These are phyloP conservation scores for Melipona quadrifasciata DNA, from an alignment of 1,140 invertebrate genomes.

Conservation along the genomic window DNA sequence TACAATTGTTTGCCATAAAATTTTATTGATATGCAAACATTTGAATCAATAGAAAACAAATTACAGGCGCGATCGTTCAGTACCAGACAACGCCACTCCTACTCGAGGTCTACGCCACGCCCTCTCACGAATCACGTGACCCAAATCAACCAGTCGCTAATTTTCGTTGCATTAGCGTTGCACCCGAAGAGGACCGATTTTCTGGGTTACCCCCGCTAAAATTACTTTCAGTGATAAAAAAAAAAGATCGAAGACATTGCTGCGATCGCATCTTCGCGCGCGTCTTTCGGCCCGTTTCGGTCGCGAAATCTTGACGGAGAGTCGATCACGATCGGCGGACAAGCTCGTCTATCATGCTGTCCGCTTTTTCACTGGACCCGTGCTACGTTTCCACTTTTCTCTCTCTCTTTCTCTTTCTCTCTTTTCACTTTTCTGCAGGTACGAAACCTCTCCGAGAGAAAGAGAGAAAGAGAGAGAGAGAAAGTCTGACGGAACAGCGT, in stretches of 20 bases:
- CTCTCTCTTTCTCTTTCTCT: neutral
- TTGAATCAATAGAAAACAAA: no score
- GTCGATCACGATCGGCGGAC: conserved; percentile 57
- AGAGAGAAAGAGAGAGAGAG: neutral
- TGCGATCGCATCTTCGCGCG: neutral
- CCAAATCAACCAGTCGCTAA: no score
- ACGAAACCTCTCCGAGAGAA: neutral
- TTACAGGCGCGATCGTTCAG: no score
- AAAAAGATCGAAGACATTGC: neutral
- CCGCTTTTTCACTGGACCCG: conserved; percentile 42
- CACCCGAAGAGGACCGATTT: no score
- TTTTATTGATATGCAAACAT: no score
- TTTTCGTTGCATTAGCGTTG: no score
- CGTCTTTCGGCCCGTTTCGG: neutral
- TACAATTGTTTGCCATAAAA: no score
- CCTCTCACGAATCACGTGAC: no score
- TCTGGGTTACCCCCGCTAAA: no score
- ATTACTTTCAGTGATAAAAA: no score
- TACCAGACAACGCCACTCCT: no score
- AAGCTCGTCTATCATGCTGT: conserved; percentile 60
- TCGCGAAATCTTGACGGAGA: conserved; percentile 19
- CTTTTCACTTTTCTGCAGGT: neutral
- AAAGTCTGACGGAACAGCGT: conserved; percentile 38
- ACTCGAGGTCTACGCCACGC: no score
- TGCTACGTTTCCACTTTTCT: conserved; percentile 1